These are phyloP conservation scores for Xestoiulus laeticollis DNA, from an alignment of 2,888 invertebrate species.

Conservation along the genomic window DNA sequence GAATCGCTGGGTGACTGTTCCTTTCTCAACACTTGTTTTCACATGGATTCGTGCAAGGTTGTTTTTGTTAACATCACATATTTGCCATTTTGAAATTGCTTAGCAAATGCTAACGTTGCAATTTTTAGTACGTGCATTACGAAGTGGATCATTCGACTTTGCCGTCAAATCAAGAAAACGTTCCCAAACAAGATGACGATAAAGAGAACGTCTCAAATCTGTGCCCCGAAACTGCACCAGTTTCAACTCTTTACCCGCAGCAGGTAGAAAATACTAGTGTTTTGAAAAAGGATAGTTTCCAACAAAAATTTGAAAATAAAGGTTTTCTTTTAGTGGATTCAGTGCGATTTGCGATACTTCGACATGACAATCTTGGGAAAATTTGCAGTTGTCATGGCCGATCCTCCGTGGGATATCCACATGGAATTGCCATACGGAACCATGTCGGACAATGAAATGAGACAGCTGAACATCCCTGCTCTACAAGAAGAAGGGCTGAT, in stretches of 20 bases:
- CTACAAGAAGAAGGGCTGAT: slow-evolving; percentile 95
- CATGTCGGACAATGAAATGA: slow-evolving; percentile 99
- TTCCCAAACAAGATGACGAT: slow-evolving; percentile 50
- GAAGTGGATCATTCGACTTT: slow-evolving; percentile 80
- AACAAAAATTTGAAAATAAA: neutral
- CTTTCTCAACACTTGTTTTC: slow-evolving; percentile 97
- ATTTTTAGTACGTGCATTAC: slow-evolving; percentile 86
- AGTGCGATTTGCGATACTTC: slow-evolving; percentile 90
- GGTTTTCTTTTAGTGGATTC: slow-evolving; percentile 87
- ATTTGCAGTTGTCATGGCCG: slow-evolving; percentile 98
- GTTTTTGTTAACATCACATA: neutral
- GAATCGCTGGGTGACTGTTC: slow-evolving; percentile 96
- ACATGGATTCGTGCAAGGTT: slow-evolving; percentile 96
- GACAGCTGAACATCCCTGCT: slow-evolving; percentile 91
- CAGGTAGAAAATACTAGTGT: slow-evolving; percentile 53
- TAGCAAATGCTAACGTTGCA: neutral
- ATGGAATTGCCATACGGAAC: slow-evolving; percentile 99
- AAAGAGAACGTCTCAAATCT: slow-evolving; percentile 53
- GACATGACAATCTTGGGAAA: slow-evolving; percentile 95
- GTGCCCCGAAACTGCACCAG: slow-evolving; percentile 43
- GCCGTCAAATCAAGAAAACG: slow-evolving; percentile 51
- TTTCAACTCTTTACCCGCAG: slow-evolving; percentile 56
- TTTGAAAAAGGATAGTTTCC: neutral
- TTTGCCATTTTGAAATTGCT: neutral
- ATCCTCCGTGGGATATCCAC: slow-evolving; percentile 99